A percentile compares a stretch with the other conserved stretches of the same genome.
Conservation (phyloP, 2,113 vertebrate genomes). For the Bubalus kerabau region DNA sequence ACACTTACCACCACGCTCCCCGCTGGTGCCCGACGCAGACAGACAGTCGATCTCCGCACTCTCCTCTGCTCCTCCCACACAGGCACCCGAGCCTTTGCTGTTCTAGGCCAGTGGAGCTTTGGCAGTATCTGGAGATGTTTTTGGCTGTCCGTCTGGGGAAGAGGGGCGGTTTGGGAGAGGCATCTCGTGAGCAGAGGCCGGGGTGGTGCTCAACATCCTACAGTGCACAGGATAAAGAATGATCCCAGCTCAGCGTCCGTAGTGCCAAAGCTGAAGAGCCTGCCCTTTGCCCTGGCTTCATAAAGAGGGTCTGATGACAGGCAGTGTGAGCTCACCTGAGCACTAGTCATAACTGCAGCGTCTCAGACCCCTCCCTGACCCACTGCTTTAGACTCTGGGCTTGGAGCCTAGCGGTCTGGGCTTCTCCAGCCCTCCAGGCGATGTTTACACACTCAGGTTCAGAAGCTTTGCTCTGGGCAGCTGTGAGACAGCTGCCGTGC, state of each 20-base stretch:
- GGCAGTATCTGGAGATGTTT: neutral
- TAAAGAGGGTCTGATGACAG: neutral
- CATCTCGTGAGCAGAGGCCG: neutral
- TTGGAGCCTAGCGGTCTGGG: fast-evolving
- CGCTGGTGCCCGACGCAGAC: neutral
- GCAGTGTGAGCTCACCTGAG: neutral
- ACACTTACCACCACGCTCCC: fast-evolving
- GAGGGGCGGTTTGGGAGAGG: neutral
- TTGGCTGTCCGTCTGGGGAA: too few species aligned
- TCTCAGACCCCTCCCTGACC: too few species aligned
- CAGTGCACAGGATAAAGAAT: neutral
- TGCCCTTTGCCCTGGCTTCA: neutral
- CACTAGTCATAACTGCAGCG: fast-evolving
- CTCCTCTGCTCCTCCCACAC: neutral
- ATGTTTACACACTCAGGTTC: neutral
- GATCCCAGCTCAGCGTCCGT: fast-evolving
- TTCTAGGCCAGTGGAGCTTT: neutral
- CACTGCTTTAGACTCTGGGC: neutral
- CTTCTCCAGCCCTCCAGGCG: neutral
- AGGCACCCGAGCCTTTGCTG: neutral
- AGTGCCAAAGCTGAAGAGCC: neutral
- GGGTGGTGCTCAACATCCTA: fast-evolving
- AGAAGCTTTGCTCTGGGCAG: neutral
- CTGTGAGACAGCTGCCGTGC: neutral
- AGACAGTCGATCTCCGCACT: too few species aligned